Conservation (phyloP, 2,797 vertebrate genomes). For the Chrysolophus pictus region DNA sequence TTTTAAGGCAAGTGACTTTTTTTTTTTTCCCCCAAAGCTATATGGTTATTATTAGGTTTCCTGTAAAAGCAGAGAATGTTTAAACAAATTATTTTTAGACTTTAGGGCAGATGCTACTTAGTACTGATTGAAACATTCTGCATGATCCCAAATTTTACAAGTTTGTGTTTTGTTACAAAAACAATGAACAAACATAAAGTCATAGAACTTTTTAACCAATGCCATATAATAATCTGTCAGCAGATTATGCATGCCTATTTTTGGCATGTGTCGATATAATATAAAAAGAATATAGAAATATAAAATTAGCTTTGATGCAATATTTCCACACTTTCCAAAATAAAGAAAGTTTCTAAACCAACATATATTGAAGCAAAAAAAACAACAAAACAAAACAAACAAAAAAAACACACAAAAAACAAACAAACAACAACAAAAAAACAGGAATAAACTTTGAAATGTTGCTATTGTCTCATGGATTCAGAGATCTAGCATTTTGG, state of each 20-base stretch:
- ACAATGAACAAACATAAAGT: constrained; percentile 62
- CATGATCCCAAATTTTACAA: constrained; percentile 51
- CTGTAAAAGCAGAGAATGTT: constrained; percentile 22
- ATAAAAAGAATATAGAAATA: neutral
- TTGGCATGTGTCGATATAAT: constrained; percentile 1
- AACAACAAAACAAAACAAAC: neutral
- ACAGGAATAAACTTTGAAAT: neutral
- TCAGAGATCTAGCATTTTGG: neutral
- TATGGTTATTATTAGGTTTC: constrained; percentile 37
- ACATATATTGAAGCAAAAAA: accelerated
- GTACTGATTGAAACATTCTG: constrained; percentile 59
- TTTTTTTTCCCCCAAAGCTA: neutral
- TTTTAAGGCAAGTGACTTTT: neutral
- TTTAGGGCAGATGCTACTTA: constrained; percentile 47
- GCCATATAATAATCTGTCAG: constrained; percentile 57
- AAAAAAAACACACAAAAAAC: neutral
- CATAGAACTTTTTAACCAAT: constrained; percentile 54
- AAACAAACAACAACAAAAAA: neutral
- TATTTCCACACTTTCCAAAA: neutral
- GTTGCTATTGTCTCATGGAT: neutral
- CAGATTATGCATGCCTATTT: constrained; percentile 41
- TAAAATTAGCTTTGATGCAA: neutral
- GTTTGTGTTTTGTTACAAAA: constrained; percentile 58
- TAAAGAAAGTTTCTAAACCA: neutral
- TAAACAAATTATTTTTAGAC: constrained; percentile 63